Evolutionary conservation across 2,113 vertebrate genomes (phyloP), one percentile per base, ranked within the genome.

Genomic region (Uria aalge): DNA sequence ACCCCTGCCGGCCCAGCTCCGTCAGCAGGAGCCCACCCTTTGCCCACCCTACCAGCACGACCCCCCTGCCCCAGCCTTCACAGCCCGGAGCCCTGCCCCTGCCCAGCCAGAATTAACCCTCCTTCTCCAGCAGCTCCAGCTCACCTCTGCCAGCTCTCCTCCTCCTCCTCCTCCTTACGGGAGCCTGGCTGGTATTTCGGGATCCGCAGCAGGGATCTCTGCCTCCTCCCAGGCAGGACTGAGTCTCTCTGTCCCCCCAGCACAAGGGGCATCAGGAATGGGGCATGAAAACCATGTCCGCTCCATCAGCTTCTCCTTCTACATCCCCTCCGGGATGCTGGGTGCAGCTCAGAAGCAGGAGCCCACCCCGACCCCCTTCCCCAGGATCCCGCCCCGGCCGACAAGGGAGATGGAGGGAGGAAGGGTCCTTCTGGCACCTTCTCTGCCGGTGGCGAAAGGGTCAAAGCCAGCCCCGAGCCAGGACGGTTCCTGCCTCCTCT

Each of bases 1-100:
- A 98, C 98, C 91, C 97, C 13, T 95, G 91, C 72, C 84, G 88
- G 83, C 85, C 76, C 40, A 59, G 91, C 75, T 60, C 81, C 18
- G 5, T 36, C 88, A 78, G 67, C 12, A 48, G 91, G 91, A 95
- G 90, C 90, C 79, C 68, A 6, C 29, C 13, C 45, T 18, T 27
- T 15, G 41, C n/a, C 47, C n/a, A 8, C 29, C 45, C 29, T 11
- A 20, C 48, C 38, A 20, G 45, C 29, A 3, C 2, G 12, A 22
- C 11, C 15, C 20, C 17, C 43, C 22, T 20, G 36, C 27, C n/a
- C 48, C 41, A 9, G 36, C 48, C 36, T 23, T 63, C 23, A 18
- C 60, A 21, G 19, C 32, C 24, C 3, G 5, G 9, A 34, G 41
- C 50, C 50, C 75, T 56, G 20, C 27, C 12, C 9, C n/a, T 24